Base-by-base conservation (phyloP, 2,113 vertebrate genomes). In the Amblyopsis rosae region DNA sequence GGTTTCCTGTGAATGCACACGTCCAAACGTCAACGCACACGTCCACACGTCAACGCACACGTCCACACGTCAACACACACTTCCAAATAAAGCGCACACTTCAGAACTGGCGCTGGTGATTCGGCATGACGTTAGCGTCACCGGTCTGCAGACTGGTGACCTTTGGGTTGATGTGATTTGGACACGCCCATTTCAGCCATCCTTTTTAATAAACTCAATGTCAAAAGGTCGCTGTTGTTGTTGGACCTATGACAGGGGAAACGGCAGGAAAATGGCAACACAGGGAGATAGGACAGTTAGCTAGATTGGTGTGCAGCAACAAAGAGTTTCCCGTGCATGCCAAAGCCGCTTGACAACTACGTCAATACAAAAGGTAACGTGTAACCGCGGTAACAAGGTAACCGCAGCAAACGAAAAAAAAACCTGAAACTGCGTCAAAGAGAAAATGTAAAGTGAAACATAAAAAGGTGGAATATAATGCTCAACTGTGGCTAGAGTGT, bases 1-100 rank as follows among this genome's bases (percentile, higher is more conserved):
- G 98, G 98, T 98, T 99, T 99, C 95, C 98, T 99, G 67, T 32
- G 35, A 56, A 55, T 4, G 6, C 6, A 58, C 19, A 58, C 10
- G 32, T 9, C 12, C 6, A 32, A 1, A 32, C 16, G 19, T 9
- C 19, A 68, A 62, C 54, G 80, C 19, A 79, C 72, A 79, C 64
- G 82, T 63, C 72, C 70, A 71, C 26, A 26, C 26, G 26, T 26
- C 26, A 26, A 26, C 26, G 26, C 26, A 26, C 26, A 26, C 26
- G 26, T 26, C 26, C 26, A 26, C 26, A 26, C 26, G 26, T 26
- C 26, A 26, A 26, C 26, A 2, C 26, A 26, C 72, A 79, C 64
- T 83, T 63, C 72, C 70, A 71, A 26, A 85, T 15, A 84, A 65
- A 55, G 66, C 79, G n/a, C n/a, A n/a, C n/a, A n/a, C n/a, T n/a